These are phyloP conservation scores for Neopelma chrysocephalum DNA, from an alignment of 2,797 vertebrate genomes.

Conservation along the genomic window DNA sequence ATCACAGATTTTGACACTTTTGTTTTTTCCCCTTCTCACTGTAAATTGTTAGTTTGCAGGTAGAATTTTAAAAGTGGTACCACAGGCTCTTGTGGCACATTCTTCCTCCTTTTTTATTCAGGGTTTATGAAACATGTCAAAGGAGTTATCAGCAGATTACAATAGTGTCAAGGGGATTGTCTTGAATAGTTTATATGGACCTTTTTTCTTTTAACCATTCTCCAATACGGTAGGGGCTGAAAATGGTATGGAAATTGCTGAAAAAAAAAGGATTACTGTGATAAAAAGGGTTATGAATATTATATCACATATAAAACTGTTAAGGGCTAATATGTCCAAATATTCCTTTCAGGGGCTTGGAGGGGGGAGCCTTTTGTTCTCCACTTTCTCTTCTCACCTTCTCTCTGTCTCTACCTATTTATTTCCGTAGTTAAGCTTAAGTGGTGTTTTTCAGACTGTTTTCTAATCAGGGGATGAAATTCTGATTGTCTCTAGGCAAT, in stretches of 20 bases:
- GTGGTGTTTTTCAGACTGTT: not conserved
- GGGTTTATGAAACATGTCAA: slow-evolving; percentile 19
- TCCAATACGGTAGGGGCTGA: not conserved
- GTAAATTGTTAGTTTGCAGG: slow-evolving; percentile 1
- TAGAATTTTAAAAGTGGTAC: slow-evolving; percentile 27
- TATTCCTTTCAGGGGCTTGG: not conserved
- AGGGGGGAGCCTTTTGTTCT: accelerated
- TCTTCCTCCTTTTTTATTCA: slow-evolving; percentile 3
- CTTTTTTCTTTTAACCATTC: not conserved
- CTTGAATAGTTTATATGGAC: not conserved
- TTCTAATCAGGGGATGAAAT: not conserved
- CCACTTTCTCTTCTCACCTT: not conserved
- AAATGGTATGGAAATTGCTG: not conserved
- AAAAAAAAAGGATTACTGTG: not conserved
- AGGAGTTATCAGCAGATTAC: slow-evolving; percentile 25
- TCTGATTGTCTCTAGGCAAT: not conserved
- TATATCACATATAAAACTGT: not conserved
- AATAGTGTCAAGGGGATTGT: not conserved
- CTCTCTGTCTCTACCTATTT: not conserved
- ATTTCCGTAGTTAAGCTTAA: not conserved
- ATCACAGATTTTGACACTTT: not conserved
- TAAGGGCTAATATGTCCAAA: not conserved
- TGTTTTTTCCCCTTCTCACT: not conserved
- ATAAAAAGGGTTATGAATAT: not conserved
- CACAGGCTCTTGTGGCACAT: not conserved